Conservation (phyloP, 2,113 vertebrate genomes). For the Ceyx cyanopectus region DNA sequence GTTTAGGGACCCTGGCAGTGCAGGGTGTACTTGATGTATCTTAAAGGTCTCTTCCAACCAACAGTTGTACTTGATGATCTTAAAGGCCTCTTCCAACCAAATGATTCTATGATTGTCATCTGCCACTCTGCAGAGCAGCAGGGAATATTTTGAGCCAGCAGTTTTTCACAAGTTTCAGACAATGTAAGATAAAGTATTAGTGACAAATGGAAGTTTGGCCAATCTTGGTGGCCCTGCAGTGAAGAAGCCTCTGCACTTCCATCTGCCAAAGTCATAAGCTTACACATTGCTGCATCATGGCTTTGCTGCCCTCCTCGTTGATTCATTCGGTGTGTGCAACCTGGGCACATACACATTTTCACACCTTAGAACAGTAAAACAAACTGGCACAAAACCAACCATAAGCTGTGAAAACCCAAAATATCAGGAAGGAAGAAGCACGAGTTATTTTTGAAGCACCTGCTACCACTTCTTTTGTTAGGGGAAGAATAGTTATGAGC, state of each 20-base stretch:
- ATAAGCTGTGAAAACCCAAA: neutral
- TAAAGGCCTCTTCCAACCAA: no score
- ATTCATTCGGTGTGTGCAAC: neutral
- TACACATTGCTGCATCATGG: fast-evolving
- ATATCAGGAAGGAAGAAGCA: neutral
- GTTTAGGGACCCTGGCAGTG: no score
- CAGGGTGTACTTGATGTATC: no score
- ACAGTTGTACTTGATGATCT: no score
- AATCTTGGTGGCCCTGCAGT: neutral
- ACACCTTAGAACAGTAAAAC: neutral
- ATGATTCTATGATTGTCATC: neutral
- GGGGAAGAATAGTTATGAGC: neutral
- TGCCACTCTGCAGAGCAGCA: fast-evolving
- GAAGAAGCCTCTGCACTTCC: neutral
- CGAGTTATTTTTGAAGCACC: neutral
- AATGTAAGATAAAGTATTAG: neutral
- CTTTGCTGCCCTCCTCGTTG: neutral
- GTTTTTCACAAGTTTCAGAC: neutral
- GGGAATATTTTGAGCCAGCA: neutral
- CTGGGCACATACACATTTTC: neutral
- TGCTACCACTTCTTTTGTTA: neutral
- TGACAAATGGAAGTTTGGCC: neutral
- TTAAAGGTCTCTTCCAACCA: no score
- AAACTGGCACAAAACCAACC: neutral
- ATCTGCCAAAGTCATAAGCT: neutral